These are phyloP conservation scores for Aporophyla lueneburgensis DNA, from an alignment of 2,888 invertebrate species.

Conservation along the genomic window DNA sequence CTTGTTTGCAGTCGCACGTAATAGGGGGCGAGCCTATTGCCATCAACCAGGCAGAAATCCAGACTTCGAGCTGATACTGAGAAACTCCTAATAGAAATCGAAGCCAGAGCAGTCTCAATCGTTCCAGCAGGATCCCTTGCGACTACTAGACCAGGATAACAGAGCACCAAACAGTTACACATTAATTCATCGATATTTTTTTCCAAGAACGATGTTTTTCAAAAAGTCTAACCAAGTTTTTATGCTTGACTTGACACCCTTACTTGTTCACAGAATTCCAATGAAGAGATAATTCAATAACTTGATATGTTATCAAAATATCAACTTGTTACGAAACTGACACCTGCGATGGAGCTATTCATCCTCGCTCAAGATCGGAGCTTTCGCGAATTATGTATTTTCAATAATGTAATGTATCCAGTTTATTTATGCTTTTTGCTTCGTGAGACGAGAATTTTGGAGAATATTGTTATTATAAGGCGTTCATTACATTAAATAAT, in stretches of 20 bases:
- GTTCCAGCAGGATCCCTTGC: background rate
- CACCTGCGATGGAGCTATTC: constrained; percentile 34
- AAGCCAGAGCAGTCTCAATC: background rate
- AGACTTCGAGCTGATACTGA: background rate
- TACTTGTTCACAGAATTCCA: background rate
- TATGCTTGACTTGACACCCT: background rate
- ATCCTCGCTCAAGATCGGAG: constrained; percentile 32
- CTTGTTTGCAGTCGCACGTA: too few species aligned
- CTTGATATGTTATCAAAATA: constrained; percentile 49
- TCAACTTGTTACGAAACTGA: constrained; percentile 30
- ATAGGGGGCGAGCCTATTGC: background rate
- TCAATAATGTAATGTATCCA: constrained; percentile 36
- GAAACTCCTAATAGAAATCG: background rate
- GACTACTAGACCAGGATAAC: background rate
- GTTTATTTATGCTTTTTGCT: constrained; percentile 26
- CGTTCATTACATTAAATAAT: constrained; percentile 32
- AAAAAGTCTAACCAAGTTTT: background rate
- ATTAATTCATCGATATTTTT: background rate
- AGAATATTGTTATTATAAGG: constrained; percentile 14
- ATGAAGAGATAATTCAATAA: constrained; percentile 39
- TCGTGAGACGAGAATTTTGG: background rate
- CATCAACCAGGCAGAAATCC: background rate
- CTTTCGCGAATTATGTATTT: constrained; percentile 41
- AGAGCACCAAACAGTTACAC: background rate
- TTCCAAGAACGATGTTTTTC: too few species aligned